Conservation (phyloP, 2,113 vertebrate genomes). For the Oreochromis tanganicae region DNA sequence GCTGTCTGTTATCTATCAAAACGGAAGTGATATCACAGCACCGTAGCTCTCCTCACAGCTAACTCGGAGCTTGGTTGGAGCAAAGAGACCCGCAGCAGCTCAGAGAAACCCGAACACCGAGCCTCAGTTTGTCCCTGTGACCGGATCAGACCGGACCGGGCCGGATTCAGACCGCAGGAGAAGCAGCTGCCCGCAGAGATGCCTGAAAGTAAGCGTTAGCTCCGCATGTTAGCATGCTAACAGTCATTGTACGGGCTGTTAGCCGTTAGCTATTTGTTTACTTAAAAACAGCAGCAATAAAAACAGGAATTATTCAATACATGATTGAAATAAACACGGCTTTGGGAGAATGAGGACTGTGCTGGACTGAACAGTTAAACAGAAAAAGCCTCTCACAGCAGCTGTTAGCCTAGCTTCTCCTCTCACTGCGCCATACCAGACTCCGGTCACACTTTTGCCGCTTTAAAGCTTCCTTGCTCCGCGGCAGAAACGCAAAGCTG, state of each 20-base stretch:
- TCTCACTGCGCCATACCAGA: neutral
- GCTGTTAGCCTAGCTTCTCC: neutral
- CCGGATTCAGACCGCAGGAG: neutral
- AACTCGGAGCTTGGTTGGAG: neutral
- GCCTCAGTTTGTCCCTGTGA: neutral
- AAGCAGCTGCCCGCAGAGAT: neutral
- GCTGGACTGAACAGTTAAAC: neutral
- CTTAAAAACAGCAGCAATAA: neutral
- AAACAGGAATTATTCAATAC: neutral
- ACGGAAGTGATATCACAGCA: neutral
- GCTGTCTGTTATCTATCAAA: neutral
- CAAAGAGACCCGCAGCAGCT: neutral
- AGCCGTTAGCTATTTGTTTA: neutral
- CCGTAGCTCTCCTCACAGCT: neutral
- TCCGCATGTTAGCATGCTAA: neutral
- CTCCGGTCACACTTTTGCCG: neutral
- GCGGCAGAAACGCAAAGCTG: neutral
- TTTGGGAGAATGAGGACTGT: neutral
- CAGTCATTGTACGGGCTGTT: neutral
- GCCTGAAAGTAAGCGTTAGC: slow-evolving; percentile 52
- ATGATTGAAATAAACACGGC: neutral
- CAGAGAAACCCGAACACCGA: neutral
- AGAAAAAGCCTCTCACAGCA: neutral
- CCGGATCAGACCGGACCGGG: neutral
- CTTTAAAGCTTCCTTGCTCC: neutral